These are phyloP conservation scores for Helicorthomorpha holstii DNA, from an alignment of 1,140 invertebrate species.

Conservation along the genomic window DNA sequence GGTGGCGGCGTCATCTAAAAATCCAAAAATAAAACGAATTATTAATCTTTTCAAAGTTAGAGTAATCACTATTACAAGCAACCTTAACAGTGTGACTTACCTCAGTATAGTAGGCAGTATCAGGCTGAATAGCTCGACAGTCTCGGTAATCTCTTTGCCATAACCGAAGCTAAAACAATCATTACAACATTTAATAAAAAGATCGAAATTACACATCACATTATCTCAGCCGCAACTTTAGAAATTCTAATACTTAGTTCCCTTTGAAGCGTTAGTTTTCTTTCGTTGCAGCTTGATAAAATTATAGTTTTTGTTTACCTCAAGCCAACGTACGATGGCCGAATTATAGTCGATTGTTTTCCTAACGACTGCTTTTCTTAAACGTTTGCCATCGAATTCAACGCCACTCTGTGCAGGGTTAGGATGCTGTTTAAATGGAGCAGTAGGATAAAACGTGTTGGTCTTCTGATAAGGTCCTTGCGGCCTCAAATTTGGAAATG, in stretches of 20 bases:
- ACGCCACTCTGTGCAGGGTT: background rate
- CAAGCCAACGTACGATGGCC: constrained; percentile 77
- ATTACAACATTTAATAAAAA: too few species aligned
- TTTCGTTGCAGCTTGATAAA: too few species aligned
- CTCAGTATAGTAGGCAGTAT: constrained; percentile 49
- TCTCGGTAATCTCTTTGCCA: constrained; percentile 88
- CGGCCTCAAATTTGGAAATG: constrained; percentile 1
- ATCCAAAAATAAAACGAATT: constrained; percentile 5
- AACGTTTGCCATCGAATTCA: constrained; percentile 88
- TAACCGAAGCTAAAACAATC: constrained; percentile 50
- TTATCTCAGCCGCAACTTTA: too few species aligned
- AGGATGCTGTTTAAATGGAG: constrained; percentile 5
- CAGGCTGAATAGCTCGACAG: constrained; percentile 67
- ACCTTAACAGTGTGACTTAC: too few species aligned
- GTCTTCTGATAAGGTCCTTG: background rate
- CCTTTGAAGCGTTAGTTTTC: too few species aligned
- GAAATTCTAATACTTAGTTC: too few species aligned
- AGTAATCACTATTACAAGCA: too few species aligned
- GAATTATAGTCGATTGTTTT: constrained; percentile 98
- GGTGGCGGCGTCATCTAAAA: constrained; percentile 29
- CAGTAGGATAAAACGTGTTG: constrained; percentile 5
- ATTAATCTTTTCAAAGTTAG: too few species aligned
- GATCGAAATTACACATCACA: too few species aligned
- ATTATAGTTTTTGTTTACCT: constrained; percentile 41
- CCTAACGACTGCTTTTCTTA: constrained; percentile 88